Evolutionary conservation across 2,797 vertebrate genomes (phyloP).

Genomic region (Vipera latastei): DNA sequence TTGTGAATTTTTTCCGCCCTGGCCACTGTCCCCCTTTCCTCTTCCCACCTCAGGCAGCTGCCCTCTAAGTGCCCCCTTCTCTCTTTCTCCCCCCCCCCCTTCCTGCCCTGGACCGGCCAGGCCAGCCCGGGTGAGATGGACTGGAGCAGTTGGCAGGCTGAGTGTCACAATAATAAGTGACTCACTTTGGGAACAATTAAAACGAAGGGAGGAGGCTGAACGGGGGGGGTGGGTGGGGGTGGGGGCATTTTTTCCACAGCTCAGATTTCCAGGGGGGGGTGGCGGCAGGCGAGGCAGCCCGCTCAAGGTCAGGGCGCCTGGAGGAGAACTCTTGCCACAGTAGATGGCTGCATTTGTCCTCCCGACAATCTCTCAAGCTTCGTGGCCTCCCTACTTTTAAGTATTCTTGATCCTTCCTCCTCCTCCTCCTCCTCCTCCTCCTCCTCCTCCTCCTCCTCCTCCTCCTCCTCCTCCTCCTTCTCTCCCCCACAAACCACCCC

Average conservation of each 20-base stretch:
- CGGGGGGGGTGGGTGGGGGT: rapidly evolving
- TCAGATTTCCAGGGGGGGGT: neutral
- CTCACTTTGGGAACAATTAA: neutral
- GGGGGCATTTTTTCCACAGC: neutral
- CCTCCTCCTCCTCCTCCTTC: too few species aligned
- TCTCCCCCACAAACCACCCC: too few species aligned
- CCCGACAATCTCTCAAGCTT: neutral
- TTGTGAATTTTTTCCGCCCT: neutral
- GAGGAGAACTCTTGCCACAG: neutral
- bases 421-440: neutral
- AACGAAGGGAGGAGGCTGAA: neutral
- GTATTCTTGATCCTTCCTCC: neutral
- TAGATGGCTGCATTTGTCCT: neutral
- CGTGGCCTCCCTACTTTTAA: neutral
- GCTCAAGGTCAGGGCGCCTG: neutral
- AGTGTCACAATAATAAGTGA: neutral
- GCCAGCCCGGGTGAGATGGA: neutral
- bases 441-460: too few species aligned
- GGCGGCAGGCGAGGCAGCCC: neutral
- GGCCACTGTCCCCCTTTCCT: neutral
- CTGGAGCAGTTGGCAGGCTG: neutral
- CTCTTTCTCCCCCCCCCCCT: rapidly evolving
- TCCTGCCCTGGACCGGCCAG: neutral
- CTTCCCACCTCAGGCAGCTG: neutral
- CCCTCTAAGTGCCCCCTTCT: neutral